These are phyloP conservation scores for Metallyticus violacea DNA, from an alignment of 2,888 invertebrate genomes.

Conservation along the genomic window DNA sequence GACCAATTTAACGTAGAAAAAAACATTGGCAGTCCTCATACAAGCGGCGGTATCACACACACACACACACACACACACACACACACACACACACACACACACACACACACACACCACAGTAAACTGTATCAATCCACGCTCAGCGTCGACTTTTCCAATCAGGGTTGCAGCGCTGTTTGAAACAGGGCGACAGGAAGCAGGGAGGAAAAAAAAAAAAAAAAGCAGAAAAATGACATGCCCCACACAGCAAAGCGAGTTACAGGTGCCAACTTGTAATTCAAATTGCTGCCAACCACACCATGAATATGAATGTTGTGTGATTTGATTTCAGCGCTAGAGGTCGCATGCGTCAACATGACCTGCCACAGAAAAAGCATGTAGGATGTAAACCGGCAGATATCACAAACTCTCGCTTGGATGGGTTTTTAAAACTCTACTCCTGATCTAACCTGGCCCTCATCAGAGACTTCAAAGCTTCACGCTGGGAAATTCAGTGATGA, in stretches of 20 bases:
- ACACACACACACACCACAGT: too few relatives aligned
- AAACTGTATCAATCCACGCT: neutral
- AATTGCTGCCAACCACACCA: neutral
- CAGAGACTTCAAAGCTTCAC: neutral
- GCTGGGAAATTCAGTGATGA: neutral
- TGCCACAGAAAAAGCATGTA: too few relatives aligned
- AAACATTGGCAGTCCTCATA: neutral
- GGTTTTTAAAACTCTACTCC: neutral
- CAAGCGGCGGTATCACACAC: too few relatives aligned
- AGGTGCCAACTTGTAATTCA: neutral
- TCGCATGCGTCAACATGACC: neutral
- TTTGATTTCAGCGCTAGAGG: neutral
- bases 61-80: too few relatives aligned
- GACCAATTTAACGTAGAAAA: neutral
- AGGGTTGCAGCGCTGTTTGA: too few relatives aligned
- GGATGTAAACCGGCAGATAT: neutral
- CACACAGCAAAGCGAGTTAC: neutral
- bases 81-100: too few relatives aligned
- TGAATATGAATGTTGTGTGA: neutral
- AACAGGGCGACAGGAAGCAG: neutral
- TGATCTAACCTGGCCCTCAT: too few relatives aligned
- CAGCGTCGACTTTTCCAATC: neutral
- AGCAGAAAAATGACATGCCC: neutral
- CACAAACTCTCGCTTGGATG: neutral
- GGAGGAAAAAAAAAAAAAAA: neutral